These are phyloP conservation scores for Pandemis corylana DNA, from an alignment of 2,888 invertebrate species.

Conservation along the genomic window DNA sequence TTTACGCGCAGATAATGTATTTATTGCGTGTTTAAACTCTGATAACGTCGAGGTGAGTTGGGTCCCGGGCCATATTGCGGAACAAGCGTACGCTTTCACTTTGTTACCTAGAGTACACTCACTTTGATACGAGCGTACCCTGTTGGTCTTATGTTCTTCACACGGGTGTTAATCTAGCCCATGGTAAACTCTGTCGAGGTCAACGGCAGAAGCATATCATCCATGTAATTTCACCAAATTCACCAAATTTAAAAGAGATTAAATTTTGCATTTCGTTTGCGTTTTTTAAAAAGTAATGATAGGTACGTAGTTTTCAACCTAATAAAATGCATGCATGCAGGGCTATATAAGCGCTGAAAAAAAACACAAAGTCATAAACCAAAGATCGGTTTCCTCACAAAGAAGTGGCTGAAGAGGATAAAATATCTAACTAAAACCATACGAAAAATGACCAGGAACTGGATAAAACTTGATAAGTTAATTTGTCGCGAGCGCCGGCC, in stretches of 20 bases:
- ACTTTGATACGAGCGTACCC: background rate
- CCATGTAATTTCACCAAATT: too few relatives aligned
- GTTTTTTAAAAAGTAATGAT: too few relatives aligned
- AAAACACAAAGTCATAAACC: background rate
- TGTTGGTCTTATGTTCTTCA: background rate
- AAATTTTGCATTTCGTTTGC: too few relatives aligned
- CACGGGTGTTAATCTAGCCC: background rate
- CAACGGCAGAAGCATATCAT: too few relatives aligned
- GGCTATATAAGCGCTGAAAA: background rate
- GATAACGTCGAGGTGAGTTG: constrained; percentile 34
- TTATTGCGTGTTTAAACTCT: constrained; percentile 44
- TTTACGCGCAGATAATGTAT: constrained; percentile 46
- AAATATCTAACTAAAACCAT: constrained; percentile 16
- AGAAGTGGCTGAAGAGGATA: background rate
- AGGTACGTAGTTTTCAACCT: too few relatives aligned
- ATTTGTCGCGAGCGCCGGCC: constrained; percentile 60
- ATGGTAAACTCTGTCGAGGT: too few relatives aligned
- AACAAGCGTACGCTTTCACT: background rate
- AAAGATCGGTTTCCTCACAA: background rate
- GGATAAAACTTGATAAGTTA: constrained; percentile 64
- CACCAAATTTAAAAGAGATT: too few relatives aligned
- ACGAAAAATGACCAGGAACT: constrained; percentile 40
- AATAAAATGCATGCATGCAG: too few relatives aligned
- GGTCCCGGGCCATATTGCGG: constrained; percentile 21
- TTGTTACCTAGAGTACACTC: background rate